Base-by-base conservation (phyloP, 2,113 vertebrate genomes). In the Heliornis fulica region DNA sequence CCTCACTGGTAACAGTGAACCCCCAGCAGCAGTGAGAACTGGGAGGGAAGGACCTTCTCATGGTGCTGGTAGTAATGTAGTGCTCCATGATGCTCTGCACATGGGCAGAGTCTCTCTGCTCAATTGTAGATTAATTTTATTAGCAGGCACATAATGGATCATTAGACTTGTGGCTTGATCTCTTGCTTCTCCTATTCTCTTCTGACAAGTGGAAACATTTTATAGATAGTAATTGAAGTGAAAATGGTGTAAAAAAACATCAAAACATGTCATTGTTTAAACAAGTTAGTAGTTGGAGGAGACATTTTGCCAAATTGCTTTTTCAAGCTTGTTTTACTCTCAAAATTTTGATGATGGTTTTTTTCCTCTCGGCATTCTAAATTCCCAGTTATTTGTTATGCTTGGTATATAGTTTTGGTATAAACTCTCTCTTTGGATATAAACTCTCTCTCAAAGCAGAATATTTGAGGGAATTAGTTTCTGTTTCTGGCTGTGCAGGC, bases 61-160 rank as follows among this genome's bases (percentile, higher is more conserved):
- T 18, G 17, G 22, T 20, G 20, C 54, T 69, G 9, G 7, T 51
- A 28, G 31, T 43, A 36, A 20, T 2, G 8, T 0, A 5, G 26
- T 0, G 0, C 36, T 83, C 51, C 0, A 0, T 29, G 7, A 25
- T 5, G 5, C 48, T 80, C 71, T 72, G 75, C 20, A 23, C 2
- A 0, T 59, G 22, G 2, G 1, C 28, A 36, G 13, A 38, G 6
- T 69, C 36, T 45, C 22, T 51, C 50, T 79, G 65, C 51, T 65
- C 25, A 14, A 18, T 64, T 41, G 40, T 60, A 72, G 61, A 78
- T 81, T 70, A 59, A 41, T 81, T 87, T 82, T 82, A 70, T 54
- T 89, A 81, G 65, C 19, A 40, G 63, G 28, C 26, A 81, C 21
- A 9, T 32, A 38, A 10, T 0, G 4, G 41, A 51, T 90, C 68